Percentiles rank a stretch among this genome's conserved stretches.
Evolutionary conservation across 2,113 vertebrate species (phyloP).

Genomic region (Trichechus manatus): DNA sequence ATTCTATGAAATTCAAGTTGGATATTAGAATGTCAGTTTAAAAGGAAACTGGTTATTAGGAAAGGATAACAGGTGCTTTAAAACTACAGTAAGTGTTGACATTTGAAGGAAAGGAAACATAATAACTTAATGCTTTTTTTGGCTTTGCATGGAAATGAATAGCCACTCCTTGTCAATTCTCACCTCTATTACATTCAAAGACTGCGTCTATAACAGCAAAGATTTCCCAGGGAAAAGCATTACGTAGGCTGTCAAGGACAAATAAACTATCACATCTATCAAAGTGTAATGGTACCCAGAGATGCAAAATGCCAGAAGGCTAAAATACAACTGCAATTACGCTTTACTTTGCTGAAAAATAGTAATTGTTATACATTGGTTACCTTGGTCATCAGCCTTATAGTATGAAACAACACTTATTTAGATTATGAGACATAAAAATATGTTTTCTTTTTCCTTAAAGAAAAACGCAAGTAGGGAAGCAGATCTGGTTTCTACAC

Average conservation of each 20-base stretch:
- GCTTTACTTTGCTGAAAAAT: slow-evolving; percentile 84
- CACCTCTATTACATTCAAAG: slow-evolving; percentile 85
- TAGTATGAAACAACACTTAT: neutral
- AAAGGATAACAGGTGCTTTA: slow-evolving; percentile 89
- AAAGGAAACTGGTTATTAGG: slow-evolving; percentile 90
- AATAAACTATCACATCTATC: slow-evolving; percentile 85
- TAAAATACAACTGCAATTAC: slow-evolving; percentile 84
- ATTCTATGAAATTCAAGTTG: slow-evolving; percentile 87
- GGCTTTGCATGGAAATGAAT: slow-evolving; percentile 87
- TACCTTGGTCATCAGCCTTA: neutral
- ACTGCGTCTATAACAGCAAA: slow-evolving; percentile 83
- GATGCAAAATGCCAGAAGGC: slow-evolving; percentile 79
- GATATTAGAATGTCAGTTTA: slow-evolving; percentile 89
- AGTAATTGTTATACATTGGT: slow-evolving; percentile 51
- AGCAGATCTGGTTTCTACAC: slow-evolving; percentile 1
- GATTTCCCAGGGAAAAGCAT: slow-evolving; percentile 84
- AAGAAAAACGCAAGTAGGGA: neutral
- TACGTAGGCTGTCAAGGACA: slow-evolving; percentile 85
- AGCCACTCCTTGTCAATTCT: slow-evolving; percentile 87
- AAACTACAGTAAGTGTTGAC: slow-evolving; percentile 86
- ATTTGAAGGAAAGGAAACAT: slow-evolving; percentile 87
- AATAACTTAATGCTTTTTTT: slow-evolving; percentile 86
- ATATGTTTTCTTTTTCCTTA: neutral
- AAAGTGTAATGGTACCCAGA: slow-evolving; percentile 79
- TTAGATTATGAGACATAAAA: slow-evolving; percentile 37